Conservation (phyloP, 1,140 invertebrate species). For the Drosophila lacteicornis region DNA sequence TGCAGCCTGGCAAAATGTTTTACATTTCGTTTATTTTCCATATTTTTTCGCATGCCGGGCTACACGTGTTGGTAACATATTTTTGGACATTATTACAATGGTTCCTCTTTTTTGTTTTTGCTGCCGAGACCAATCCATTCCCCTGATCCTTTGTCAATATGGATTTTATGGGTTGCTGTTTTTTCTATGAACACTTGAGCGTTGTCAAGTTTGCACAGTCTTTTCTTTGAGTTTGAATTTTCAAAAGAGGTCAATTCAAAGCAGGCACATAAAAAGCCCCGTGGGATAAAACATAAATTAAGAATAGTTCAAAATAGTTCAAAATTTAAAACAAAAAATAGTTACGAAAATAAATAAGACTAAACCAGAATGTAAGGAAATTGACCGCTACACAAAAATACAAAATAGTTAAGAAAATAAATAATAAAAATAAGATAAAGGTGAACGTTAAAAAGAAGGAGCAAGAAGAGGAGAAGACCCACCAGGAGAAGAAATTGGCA, state of each 20-base stretch:
- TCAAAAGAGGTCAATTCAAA: not conserved
- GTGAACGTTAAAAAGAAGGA: no score
- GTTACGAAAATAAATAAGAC: no score
- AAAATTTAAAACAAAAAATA: no score
- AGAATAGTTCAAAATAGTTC: no score
- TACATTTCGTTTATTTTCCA: constrained; percentile 52
- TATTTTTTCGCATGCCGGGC: constrained; percentile 47
- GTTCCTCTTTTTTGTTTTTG: constrained; percentile 47
- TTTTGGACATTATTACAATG: constrained; percentile 83
- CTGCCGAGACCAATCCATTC: constrained; percentile 22
- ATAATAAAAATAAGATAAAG: no score
- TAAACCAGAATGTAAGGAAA: no score
- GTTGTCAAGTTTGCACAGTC: constrained; percentile 62
- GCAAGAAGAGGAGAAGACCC: no score
- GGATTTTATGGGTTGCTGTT: constrained; percentile 60
- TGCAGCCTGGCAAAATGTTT: constrained; percentile 59
- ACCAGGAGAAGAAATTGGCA: no score
- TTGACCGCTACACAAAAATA: no score
- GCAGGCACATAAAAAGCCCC: not conserved
- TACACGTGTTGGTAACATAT: constrained; percentile 82
- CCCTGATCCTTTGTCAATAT: constrained; percentile 53
- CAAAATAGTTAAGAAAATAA: no score
- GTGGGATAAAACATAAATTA: no score
- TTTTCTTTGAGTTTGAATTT: no score
- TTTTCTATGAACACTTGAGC: constrained; percentile 74